Evolutionary conservation across 2,113 vertebrate species (phyloP), one percentile per base, ranked within the genome.

Genomic region (Tapirus terrestris): DNA sequence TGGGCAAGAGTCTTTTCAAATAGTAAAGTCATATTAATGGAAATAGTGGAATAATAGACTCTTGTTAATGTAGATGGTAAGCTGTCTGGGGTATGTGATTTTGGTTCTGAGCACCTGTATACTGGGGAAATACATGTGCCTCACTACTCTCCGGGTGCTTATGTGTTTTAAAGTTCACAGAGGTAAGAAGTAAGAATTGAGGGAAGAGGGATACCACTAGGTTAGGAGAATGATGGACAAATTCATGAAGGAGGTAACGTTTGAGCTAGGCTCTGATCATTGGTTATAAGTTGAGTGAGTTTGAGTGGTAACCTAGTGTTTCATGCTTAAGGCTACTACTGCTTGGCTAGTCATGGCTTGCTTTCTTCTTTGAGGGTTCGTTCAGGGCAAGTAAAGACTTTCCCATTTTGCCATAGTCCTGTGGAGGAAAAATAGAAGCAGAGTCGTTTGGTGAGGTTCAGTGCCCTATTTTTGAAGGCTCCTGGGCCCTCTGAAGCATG

Each of bases 321-420:
- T 90, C 39, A 65, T 25, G 56, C 20, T 79, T 48, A 72, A 89
- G 45, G 33, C 36, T 82, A 20, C 45, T 79, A 36, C n/a, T 72
- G 11, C 45, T 67, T 93, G 77, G 43, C 20, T 92, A 48, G 36
- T 73, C 45, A 72, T 43, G 31, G 16, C n/a, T 89, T 75, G 39
- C 43, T 80, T 85, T 94, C 63, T 94, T 96, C 72, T 70, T 51
- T 87, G 60, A 75, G 10, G n/a, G 77, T 92, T 83, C n/a, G 45
- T 89, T 92, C 31, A 48, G 36, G 29, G 43, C 43, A 72, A 76
- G 89, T 56, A 33, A 83, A 83, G 39, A 67, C 5, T 56, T 91
- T 60, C n/a, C 53, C 73, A 79, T 89, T 75, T 65, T 76, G 13
- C 33, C 60, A 16, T 43, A 43, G n/a, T 83, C 61, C n/a, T 68